Conservation (phyloP, 2,888 invertebrate species). For the Melinaea marsaeus region DNA sequence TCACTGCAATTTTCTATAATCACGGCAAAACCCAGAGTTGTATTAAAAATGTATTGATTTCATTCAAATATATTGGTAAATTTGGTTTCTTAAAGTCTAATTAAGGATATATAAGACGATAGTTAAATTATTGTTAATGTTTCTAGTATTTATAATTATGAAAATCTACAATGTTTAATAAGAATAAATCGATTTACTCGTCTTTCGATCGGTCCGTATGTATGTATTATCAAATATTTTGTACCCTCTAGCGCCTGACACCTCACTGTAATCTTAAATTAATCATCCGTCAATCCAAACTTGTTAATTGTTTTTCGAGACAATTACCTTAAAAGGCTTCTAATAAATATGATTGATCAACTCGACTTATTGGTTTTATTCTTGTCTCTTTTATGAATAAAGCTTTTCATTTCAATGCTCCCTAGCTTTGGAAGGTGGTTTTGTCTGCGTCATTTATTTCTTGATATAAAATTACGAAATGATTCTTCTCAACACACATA, state of each 20-base stretch:
- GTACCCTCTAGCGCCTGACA: conserved; percentile 9
- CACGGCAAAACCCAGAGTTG: too few relatives aligned
- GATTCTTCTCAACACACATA: too few relatives aligned
- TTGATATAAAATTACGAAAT: too few relatives aligned
- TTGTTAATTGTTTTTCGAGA: conserved; percentile 26
- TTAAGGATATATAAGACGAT: too few relatives aligned
- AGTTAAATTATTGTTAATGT: too few relatives aligned
- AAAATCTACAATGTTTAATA: neutral
- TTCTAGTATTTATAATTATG: neutral
- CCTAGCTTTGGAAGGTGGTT: neutral
- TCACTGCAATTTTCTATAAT: too few relatives aligned
- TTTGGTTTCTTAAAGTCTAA: too few relatives aligned
- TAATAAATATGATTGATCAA: conserved; percentile 21
- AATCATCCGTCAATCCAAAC: conserved; percentile 22
- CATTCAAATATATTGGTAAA: too few relatives aligned
- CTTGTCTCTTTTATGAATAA: neutral
- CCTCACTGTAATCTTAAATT: conserved; percentile 19
- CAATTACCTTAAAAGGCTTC: conserved; percentile 25
- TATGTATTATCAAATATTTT: neutral
- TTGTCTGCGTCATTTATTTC: too few relatives aligned
- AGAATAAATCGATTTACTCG: too few relatives aligned
- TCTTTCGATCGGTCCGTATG: neutral
- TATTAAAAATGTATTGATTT: too few relatives aligned
- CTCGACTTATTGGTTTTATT: neutral
- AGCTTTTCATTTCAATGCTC: neutral